Evolutionary conservation across 1,140 invertebrate species (phyloP).

Genomic region (Listronotus bonariensis): DNA sequence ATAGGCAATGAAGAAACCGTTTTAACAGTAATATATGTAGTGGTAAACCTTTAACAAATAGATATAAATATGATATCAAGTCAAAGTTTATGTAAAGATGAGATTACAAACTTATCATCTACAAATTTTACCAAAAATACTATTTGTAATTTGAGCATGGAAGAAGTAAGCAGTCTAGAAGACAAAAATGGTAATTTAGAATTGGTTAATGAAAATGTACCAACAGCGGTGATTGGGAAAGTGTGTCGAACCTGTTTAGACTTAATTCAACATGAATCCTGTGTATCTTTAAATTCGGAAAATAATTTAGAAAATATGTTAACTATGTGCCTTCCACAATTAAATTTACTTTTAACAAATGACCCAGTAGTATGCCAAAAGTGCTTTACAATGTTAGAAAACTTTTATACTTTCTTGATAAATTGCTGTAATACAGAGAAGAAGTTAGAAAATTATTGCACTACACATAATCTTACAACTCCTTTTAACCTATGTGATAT

Average conservation of each 20-base stretch:
- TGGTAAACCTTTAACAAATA: too few species aligned
- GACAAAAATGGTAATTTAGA: constrained; percentile 24
- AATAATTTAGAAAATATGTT: constrained; percentile 10
- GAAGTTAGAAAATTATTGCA: constrained; percentile 15
- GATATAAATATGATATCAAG: too few species aligned
- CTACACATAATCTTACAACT: background rate
- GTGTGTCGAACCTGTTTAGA: constrained; percentile 19
- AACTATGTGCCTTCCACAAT: constrained; percentile 21
- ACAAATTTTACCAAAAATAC: too few species aligned
- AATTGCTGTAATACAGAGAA: constrained; percentile 12
- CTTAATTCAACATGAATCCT: background rate
- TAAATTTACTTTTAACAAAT: constrained; percentile 16
- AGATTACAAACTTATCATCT: too few species aligned
- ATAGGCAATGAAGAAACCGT: too few species aligned
- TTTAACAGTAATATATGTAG: too few species aligned
- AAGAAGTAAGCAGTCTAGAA: constrained; percentile 4
- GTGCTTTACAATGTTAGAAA: constrained; percentile 16
- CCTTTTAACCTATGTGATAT: constrained; percentile 12
- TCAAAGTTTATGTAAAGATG: too few species aligned
- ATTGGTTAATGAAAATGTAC: background rate
- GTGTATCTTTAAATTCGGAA: background rate
- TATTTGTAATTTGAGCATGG: too few species aligned
- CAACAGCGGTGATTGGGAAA: background rate
- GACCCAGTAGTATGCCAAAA: constrained; percentile 24
- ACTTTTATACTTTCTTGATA: constrained; percentile 16